Evolutionary conservation across 2,888 invertebrate species (phyloP).

Genomic region (Chesias legatella): DNA sequence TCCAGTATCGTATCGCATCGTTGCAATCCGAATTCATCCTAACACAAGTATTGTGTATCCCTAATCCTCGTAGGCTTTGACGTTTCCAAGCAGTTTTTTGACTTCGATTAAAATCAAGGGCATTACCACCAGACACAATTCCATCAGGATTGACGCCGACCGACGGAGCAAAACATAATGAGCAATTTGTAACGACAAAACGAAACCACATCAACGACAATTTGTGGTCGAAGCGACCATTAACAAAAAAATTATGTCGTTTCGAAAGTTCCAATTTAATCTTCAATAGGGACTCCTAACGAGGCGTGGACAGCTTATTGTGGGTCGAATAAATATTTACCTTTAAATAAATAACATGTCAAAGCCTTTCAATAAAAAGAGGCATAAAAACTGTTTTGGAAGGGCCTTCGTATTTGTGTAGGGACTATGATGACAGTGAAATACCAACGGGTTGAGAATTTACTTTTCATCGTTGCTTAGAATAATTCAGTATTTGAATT

Average conservation of each 20-base stretch:
- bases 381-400: slow-evolving; percentile 33
- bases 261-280: slow-evolving; percentile 28
- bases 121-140: too few species aligned
- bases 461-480: not conserved
- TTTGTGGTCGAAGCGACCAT: not conserved
- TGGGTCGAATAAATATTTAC: slow-evolving; percentile 49
- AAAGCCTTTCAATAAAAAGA: slow-evolving; percentile 34
- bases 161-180: too few species aligned
- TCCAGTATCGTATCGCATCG: too few species aligned
- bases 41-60: too few species aligned
- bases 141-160: too few species aligned
- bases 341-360: slow-evolving; percentile 52
- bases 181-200: too few species aligned
- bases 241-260: not conserved
- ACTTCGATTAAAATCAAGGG: too few species aligned
- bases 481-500: too few species aligned
- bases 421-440: not conserved
- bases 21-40: too few species aligned
- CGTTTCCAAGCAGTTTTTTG: too few species aligned
- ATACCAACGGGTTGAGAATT: not conserved
- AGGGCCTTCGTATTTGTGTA: slow-evolving; percentile 10
- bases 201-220: too few species aligned
- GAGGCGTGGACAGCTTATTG: slow-evolving; percentile 41
- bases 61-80: too few species aligned
- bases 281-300: slow-evolving; percentile 36